Conservation (phyloP, 1,140 invertebrate genomes). For the Drosophila chauvacae region DNA sequence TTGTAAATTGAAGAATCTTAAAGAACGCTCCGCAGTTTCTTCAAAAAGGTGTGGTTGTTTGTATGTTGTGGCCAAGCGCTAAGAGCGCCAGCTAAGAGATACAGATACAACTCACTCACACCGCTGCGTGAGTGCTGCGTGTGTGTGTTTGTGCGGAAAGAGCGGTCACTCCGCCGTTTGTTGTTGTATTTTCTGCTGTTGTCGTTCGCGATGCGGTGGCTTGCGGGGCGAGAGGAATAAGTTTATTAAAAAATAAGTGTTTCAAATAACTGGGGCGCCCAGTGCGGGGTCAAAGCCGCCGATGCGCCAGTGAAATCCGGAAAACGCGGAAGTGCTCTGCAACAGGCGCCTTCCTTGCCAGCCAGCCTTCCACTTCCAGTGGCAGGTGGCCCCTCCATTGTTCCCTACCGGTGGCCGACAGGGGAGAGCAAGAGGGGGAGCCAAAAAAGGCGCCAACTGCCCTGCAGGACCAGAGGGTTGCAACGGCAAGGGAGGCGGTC, state of each 20-base stretch:
- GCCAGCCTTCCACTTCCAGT: conserved; percentile 23
- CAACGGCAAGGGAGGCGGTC: conserved; percentile 1
- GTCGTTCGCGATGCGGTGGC: conserved; percentile 14
- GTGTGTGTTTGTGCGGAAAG: conserved; percentile 31
- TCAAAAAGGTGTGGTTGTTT: conserved; percentile 77
- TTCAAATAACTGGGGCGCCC: conserved; percentile 18
- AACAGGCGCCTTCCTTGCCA: conserved; percentile 13
- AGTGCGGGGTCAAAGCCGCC: conserved; percentile 51
- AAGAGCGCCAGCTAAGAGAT: conserved; percentile 68
- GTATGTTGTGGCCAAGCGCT: conserved; percentile 58
- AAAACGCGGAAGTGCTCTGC: conserved; percentile 35
- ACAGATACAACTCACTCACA: conserved; percentile 23
- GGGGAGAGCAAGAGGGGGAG: background rate
- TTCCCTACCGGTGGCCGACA: conserved; percentile 4
- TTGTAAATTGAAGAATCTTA: conserved; percentile 11
- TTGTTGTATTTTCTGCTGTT: conserved; percentile 5
- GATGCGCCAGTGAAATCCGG: conserved; percentile 20
- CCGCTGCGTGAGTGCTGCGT: background rate
- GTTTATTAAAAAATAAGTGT: conserved; percentile 5
- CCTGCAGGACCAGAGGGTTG: conserved; percentile 3
- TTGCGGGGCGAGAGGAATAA: conserved; percentile 25
- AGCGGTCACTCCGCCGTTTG: conserved; percentile 9
- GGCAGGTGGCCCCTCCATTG: conserved; percentile 15
- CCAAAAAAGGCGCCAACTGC: conserved; percentile 66
- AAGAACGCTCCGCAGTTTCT: conserved; percentile 46